phyloP scores from a whole-genome alignment of 2,888 invertebrate genomes.

The Leucania comma region DNA sequence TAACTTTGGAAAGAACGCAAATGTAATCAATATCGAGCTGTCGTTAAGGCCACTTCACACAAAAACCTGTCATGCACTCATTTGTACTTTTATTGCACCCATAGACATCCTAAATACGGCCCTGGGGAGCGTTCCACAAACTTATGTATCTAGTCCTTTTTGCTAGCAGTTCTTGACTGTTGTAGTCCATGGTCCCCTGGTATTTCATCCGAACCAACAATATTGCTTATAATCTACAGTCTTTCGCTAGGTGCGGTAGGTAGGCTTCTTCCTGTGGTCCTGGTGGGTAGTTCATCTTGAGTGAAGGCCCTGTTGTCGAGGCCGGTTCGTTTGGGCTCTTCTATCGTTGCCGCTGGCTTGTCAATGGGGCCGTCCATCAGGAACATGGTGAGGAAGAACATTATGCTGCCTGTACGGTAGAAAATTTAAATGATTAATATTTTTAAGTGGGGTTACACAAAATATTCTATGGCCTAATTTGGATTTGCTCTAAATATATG shows the following conservation, averaged over 20 bases:
- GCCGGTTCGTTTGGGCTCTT: conserved; percentile 75
- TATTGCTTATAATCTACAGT: conserved; percentile 63
- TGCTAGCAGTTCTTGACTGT: conserved; percentile 37
- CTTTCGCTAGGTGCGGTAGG: conserved; percentile 70
- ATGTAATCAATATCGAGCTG: conserved; percentile 11
- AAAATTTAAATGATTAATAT: conserved; percentile 9
- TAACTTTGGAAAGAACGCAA: conserved; percentile 46
- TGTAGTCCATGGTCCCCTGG: conserved; percentile 19
- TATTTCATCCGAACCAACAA: conserved; percentile 3
- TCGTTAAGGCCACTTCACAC: conserved; percentile 9
- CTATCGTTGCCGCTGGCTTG: conserved; percentile 43
- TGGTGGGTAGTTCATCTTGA: conserved; percentile 83
- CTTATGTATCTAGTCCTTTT: conserved; percentile 28
- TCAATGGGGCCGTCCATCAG: conserved; percentile 93
- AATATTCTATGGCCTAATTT: too few relatives aligned
- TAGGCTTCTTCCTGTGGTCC: conserved; percentile 65
- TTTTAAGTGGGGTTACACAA: too few relatives aligned
- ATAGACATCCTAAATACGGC: conserved; percentile 40
- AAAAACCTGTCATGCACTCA: conserved; percentile 32
- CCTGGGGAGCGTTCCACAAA: conserved; percentile 23
- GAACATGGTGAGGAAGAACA: conserved; percentile 95
- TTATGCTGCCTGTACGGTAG: conserved; percentile 92
- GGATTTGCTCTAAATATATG: too few relatives aligned
- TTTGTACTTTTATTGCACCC: conserved; percentile 57
- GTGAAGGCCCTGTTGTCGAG: conserved; percentile 90